A percentile compares a stretch with the other conserved stretches of the same genome.
phyloP scores from a whole-genome alignment of 2,113 vertebrate species.

The Jacana jacana region DNA sequence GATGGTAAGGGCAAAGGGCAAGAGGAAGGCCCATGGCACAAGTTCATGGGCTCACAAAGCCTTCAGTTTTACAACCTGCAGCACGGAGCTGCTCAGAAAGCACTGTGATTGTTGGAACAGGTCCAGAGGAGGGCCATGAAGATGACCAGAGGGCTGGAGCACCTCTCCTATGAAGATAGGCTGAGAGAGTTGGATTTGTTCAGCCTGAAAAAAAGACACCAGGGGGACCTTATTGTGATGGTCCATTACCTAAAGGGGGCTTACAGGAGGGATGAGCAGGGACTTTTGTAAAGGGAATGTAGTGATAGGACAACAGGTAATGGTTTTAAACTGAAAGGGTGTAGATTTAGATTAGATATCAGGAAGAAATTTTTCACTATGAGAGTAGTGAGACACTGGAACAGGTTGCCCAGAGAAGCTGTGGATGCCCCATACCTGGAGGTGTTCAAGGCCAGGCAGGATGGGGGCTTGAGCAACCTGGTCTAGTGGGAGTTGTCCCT shows the following conservation, averaged over 20 bases:
- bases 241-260: background rate
- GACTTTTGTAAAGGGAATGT: background rate
- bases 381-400: background rate
- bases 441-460: background rate
- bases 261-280: background rate
- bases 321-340: background rate
- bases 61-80: background rate
- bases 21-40: accelerated
- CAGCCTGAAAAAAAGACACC: background rate
- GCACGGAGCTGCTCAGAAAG: accelerated
- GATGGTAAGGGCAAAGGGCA: background rate
- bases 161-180: background rate
- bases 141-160: background rate
- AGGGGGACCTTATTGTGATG: background rate
- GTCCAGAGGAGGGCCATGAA: background rate
- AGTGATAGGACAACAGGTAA: background rate
- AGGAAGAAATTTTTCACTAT: background rate
- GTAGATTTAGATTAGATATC: background rate
- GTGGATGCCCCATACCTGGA: background rate
- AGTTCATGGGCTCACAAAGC: background rate
- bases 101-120: background rate
- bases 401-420: background rate
- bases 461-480: background rate
- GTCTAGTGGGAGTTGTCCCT: background rate
- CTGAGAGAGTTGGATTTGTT: background rate